phyloP scores from a whole-genome alignment of 1,140 invertebrate genomes.

The Hycleus cichorii region DNA sequence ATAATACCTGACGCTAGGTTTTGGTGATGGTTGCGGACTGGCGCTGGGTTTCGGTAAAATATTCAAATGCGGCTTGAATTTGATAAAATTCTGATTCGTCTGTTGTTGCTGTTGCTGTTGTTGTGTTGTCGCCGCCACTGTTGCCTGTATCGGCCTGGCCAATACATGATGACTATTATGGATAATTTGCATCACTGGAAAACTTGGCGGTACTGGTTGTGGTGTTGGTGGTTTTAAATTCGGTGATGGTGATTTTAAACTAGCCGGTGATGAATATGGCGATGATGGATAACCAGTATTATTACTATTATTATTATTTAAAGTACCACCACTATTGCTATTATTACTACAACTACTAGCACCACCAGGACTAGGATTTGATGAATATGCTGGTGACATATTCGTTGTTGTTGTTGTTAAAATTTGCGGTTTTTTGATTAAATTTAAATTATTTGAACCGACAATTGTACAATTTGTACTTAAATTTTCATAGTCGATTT shows the following conservation, averaged over 20 bases:
- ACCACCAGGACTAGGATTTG: constrained; percentile 34
- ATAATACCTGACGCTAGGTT: constrained; percentile 36
- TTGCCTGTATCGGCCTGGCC: constrained; percentile 27
- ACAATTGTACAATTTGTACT: constrained; percentile 40
- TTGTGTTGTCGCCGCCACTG: background rate
- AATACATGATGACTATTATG: constrained; percentile 33
- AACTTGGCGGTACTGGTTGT: constrained; percentile 27
- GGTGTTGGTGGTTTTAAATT: constrained; percentile 36
- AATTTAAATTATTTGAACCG: constrained; percentile 39
- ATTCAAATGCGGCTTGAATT: constrained; percentile 40
- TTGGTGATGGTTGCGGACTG: constrained; percentile 35
- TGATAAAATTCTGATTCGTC: constrained; percentile 35
- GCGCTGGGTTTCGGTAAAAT: constrained; percentile 40
- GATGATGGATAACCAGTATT: constrained; percentile 29
- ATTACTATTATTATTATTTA: too few relatives aligned
- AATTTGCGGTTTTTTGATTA: constrained; percentile 39
- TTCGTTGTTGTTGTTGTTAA: constrained; percentile 18
- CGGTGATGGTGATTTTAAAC: constrained; percentile 38
- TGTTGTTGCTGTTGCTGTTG: background rate
- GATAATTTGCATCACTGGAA: constrained; percentile 40
- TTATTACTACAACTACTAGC: too few relatives aligned
- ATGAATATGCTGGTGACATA: constrained; percentile 36
- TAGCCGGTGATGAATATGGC: constrained; percentile 36
- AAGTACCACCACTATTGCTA: too few relatives aligned
- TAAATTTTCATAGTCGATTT: constrained; percentile 38